Evolutionary conservation across 2,888 invertebrate genomes (phyloP).

Genomic region (Cephus sareptanus): DNA sequence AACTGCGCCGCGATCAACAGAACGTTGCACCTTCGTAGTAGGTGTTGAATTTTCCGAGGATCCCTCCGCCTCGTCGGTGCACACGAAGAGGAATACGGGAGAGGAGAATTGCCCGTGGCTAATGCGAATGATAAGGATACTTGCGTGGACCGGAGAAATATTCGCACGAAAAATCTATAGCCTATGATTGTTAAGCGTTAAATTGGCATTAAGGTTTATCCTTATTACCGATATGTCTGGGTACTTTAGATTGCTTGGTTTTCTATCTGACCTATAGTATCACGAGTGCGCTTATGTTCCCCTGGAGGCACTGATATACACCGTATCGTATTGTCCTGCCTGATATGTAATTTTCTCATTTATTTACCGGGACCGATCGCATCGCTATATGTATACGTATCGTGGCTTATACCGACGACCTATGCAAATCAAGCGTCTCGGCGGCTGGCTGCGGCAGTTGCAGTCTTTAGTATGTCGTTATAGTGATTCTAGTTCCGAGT

Average conservation of each 20-base stretch:
- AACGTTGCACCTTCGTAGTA: neutral
- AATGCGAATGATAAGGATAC: neutral
- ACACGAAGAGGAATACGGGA: neutral
- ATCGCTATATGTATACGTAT: neutral
- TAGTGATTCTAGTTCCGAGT: slow-evolving; percentile 12
- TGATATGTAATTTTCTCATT: slow-evolving; percentile 8
- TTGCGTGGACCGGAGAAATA: neutral
- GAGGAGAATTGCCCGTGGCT: neutral
- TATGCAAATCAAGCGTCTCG: slow-evolving; percentile 29
- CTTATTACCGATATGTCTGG: neutral
- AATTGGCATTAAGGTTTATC: neutral
- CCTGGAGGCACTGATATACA: neutral
- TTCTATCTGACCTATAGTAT: neutral
- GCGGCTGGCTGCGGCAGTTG: neutral
- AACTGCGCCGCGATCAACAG: slow-evolving; percentile 6
- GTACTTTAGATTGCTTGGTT: neutral
- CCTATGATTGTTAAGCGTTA: neutral
- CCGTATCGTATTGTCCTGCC: neutral
- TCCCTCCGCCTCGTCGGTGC: neutral
- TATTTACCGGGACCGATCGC: slow-evolving; percentile 7
- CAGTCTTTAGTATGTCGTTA: neutral
- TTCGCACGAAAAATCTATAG: neutral
- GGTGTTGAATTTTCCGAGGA: neutral
- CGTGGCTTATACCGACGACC: slow-evolving; percentile 24
- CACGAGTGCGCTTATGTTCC: neutral